Conservation (phyloP, 2,888 invertebrate species). For the Neuroscelio doddi region DNA sequence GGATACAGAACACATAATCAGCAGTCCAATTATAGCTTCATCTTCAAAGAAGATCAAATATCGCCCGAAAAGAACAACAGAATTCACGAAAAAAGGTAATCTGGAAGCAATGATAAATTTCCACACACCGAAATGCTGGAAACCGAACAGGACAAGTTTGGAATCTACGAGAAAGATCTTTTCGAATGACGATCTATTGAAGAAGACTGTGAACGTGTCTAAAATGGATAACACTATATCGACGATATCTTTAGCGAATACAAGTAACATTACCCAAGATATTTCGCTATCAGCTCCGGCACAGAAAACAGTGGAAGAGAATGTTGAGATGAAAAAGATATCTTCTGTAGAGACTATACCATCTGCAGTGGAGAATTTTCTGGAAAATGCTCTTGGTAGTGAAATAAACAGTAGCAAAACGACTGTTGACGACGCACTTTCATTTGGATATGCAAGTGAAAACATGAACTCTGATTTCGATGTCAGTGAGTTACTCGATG, state of each 20-base stretch:
- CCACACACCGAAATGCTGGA: constrained; percentile 17
- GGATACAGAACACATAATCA: background rate
- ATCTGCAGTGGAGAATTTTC: constrained; percentile 29
- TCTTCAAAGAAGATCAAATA: constrained; percentile 25
- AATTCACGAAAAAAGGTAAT: constrained; percentile 5
- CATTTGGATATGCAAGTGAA: background rate
- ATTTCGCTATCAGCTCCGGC: background rate
- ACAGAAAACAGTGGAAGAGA: background rate
- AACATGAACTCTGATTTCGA: background rate
- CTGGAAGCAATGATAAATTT: constrained; percentile 16
- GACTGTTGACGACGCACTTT: background rate
- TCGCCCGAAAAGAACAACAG: background rate
- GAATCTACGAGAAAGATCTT: constrained; percentile 54
- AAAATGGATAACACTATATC: constrained; percentile 27
- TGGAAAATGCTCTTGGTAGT: constrained; percentile 26
- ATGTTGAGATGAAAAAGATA: background rate
- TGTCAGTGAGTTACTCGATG: background rate
- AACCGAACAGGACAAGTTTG: constrained; percentile 44
- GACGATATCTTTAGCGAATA: constrained; percentile 22
- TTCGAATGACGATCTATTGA: constrained; percentile 27
- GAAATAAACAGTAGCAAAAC: constrained; percentile 24
- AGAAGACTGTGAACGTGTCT: background rate
- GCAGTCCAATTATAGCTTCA: constrained; percentile 30
- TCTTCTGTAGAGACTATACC: constrained; percentile 6
- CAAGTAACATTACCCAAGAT: background rate